These are phyloP conservation scores for Aspidapion aeneum DNA, from an alignment of 2,888 invertebrate species.

Conservation along the genomic window DNA sequence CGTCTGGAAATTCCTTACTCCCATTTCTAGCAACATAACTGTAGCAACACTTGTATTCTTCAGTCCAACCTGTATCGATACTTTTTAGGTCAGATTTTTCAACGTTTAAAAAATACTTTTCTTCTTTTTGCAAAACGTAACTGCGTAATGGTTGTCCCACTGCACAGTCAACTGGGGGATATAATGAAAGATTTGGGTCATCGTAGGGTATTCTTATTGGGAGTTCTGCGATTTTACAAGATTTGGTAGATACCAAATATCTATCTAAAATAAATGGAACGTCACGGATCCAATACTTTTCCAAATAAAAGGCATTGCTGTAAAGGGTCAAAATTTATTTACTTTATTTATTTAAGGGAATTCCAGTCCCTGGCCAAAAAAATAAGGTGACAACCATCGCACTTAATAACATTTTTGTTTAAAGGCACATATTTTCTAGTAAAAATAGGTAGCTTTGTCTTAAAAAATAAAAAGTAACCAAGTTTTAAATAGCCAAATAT, in stretches of 20 bases:
- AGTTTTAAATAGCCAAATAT: too few relatives aligned
- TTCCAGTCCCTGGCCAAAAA: too few relatives aligned
- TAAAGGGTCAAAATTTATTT: too few relatives aligned
- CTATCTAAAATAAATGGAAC: constrained; percentile 17
- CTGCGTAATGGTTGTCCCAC: background rate
- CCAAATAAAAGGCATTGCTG: too few relatives aligned
- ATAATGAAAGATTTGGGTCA: constrained; percentile 18
- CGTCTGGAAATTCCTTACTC: constrained; percentile 27
- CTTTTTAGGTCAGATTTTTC: background rate
- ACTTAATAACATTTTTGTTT: too few relatives aligned
- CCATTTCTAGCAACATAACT: constrained; percentile 32
- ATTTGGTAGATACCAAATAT: constrained; percentile 28
- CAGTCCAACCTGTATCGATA: background rate
- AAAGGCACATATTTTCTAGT: too few relatives aligned
- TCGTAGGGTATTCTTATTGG: constrained; percentile 28
- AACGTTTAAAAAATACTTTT: background rate
- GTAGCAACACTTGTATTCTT: constrained; percentile 31
- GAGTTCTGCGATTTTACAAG: constrained; percentile 34
- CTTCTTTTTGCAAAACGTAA: constrained; percentile 17
- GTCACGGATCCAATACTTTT: too few relatives aligned
- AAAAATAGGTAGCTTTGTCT: too few relatives aligned
- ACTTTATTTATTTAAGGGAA: too few relatives aligned
- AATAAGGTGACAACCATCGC: too few relatives aligned
- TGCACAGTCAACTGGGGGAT: background rate
- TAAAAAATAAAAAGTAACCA: too few relatives aligned